Percentiles rank a stretch among this genome's conserved stretches.
These are phyloP conservation scores for Aleiodes leptofemur DNA, from an alignment of 2,888 invertebrate genomes.

Conservation along the genomic window DNA sequence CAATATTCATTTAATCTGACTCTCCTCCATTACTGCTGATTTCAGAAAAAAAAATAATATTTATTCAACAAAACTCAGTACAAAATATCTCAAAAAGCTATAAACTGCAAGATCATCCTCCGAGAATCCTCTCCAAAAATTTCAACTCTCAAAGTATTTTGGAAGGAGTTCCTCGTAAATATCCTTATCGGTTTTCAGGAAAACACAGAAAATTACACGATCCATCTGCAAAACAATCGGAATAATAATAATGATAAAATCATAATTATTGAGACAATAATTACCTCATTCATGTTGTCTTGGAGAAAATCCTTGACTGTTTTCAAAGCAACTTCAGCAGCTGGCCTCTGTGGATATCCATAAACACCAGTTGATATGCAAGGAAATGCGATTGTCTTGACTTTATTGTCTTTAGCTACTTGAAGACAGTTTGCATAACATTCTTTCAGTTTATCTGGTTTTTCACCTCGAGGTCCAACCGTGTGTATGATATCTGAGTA, in stretches of 20 bases:
- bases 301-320: slow-evolving; percentile 82
- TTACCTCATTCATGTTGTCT: slow-evolving; percentile 75
- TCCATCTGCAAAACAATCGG: slow-evolving; percentile 78
- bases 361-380: slow-evolving; percentile 96
- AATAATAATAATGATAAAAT: background rate
- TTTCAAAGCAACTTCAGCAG: slow-evolving; percentile 84
- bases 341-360: slow-evolving; percentile 88
- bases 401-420: slow-evolving; percentile 77
- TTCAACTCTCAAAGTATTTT: slow-evolving; percentile 77
- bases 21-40: too few species aligned
- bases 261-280: slow-evolving; percentile 47
- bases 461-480: slow-evolving; percentile 89
- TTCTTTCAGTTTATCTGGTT: slow-evolving; percentile 79
- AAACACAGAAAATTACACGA: slow-evolving; percentile 88
- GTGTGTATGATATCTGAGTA: slow-evolving; percentile 90
- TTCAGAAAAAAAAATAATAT: background rate
- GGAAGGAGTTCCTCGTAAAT: slow-evolving; percentile 85
- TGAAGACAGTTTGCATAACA: slow-evolving; percentile 85
- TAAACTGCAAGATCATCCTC: background rate
- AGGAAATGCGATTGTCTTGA: slow-evolving; percentile 88
- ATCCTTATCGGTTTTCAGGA: slow-evolving; percentile 82
- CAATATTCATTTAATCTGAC: too few species aligned
- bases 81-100: too few species aligned
- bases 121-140: background rate
- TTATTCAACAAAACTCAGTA: slow-evolving; percentile 76